Conservation (phyloP, 2,888 invertebrate species). For the Drosophila tripunctata region DNA sequence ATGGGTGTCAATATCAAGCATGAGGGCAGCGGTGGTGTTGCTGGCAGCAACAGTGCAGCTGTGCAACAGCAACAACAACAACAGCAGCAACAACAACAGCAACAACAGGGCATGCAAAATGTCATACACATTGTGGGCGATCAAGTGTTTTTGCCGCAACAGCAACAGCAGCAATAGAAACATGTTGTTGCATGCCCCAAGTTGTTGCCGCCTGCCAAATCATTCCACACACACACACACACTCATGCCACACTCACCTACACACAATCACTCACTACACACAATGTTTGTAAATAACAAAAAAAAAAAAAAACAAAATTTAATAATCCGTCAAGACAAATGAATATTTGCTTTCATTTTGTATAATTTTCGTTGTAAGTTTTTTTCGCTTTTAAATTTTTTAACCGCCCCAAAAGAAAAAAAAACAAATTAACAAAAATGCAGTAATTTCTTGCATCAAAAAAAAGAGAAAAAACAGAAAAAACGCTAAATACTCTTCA, state of each 20-base stretch:
- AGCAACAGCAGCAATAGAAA: slow-evolving; percentile 44
- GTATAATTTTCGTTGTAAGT: slow-evolving; percentile 69
- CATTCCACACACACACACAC: slow-evolving; percentile 56
- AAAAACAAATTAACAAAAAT: slow-evolving; percentile 23
- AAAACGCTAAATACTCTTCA: slow-evolving; percentile 47
- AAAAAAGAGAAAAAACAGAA: no score
- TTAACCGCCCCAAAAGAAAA: slow-evolving; percentile 35
- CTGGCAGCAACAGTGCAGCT: slow-evolving; percentile 30
- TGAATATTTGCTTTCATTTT: slow-evolving; percentile 64
- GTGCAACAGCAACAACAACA: slow-evolving; percentile 47
- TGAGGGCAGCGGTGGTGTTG: slow-evolving; percentile 47
- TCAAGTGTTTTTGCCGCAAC: slow-evolving; percentile 72
- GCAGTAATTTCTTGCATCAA: slow-evolving; percentile 78
- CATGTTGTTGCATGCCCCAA: slow-evolving; percentile 15
- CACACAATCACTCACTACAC: slow-evolving; percentile 33
- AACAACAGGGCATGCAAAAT: slow-evolving; percentile 75
- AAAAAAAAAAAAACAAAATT: slow-evolving; percentile 62
- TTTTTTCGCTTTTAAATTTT: slow-evolving; percentile 54
- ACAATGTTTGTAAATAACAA: slow-evolving; percentile 69
- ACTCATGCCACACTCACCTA: slow-evolving; percentile 17
- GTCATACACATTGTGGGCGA: slow-evolving; percentile 82
- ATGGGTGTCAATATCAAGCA: slow-evolving; percentile 62
- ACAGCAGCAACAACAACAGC: slow-evolving; percentile 44
- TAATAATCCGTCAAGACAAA: slow-evolving; percentile 59
- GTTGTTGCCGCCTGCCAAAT: slow-evolving; percentile 50